These are phyloP conservation scores for Eretmocerus hayati DNA, from an alignment of 2,888 invertebrate species.

Conservation along the genomic window DNA sequence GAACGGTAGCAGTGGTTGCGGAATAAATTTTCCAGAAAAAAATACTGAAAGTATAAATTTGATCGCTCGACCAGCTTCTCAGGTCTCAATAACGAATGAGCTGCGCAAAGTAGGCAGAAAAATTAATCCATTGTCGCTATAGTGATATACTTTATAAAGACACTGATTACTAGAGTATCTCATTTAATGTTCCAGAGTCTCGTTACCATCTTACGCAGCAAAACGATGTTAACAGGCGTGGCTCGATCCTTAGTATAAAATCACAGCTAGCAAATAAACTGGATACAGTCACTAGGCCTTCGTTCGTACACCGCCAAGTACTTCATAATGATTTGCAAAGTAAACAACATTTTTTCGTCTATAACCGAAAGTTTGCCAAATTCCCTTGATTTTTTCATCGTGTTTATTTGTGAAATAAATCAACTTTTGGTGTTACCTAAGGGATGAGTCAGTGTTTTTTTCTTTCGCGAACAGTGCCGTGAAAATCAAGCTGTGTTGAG, in stretches of 20 bases:
- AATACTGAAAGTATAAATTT: conserved; percentile 11
- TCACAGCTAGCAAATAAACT: conserved; percentile 28
- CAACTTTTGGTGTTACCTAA: no score
- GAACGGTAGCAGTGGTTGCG: neutral
- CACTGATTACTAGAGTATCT: conserved; percentile 10
- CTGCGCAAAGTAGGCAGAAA: neutral
- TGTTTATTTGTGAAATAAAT: no score
- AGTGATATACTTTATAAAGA: neutral
- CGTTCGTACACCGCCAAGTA: neutral
- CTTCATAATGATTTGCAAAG: conserved; percentile 31
- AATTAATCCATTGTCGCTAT: conserved; percentile 7
- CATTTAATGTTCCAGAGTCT: conserved; percentile 9
- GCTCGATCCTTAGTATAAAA: conserved; percentile 28
- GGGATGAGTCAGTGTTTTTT: no score
- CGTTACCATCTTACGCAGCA: conserved; percentile 4
- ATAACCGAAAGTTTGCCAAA: no score
- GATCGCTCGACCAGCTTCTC: conserved; percentile 2
- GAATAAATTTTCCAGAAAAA: conserved; percentile 2
- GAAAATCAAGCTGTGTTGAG: no score
- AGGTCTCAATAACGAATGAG: neutral
- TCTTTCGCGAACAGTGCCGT: no score
- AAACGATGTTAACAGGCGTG: conserved; percentile 24
- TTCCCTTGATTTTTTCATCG: neutral
- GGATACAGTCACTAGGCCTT: conserved; percentile 19
- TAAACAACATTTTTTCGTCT: no score